Base-by-base conservation (phyloP, 2,888 invertebrate genomes). In the Cryptus armator region DNA sequence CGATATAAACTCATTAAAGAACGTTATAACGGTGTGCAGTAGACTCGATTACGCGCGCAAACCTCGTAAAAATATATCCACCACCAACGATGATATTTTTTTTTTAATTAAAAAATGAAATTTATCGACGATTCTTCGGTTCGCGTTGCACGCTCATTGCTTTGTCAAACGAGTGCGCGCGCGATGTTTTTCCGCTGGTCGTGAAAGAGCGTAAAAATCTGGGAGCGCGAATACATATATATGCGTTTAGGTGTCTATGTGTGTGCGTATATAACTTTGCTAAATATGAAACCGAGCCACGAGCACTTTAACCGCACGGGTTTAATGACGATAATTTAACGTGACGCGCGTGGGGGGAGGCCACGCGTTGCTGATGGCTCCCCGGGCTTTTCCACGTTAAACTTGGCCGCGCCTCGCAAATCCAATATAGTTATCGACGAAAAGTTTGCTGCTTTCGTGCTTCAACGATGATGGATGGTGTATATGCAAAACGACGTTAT, bases 271-370 rank as follows among this genome's bases (percentile, higher is more conserved):
- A 74, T 43, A 68, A 44, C 53, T 24, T 46, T 10, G 16, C 59
- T 56, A 64, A 74, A 68, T 37, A 62, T 74, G 59, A 78, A 74
- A 83, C n/a, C 71, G 67, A 56, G 32, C 37, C 70, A 53, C 53
- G 70, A 68, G 70, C 53, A 56, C 53, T 56, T 19, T 71, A 66
- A 71, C 32, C 46, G 43, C 46, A 67, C 59, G 24, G 19, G 56
- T 78, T 79, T 59, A 68, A 78, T 68, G 68, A 74, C 44, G 83
- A 74, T 79, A 78, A 83, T 78, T 78, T 44, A 68, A 74, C 62
- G 43, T 12, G 44, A 67, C 44, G 10, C n/a, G n/a, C 29, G 44
- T 5, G 16, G 32, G 37, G 19, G 29, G 51, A 1, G n/a, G 29
- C 12, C 29, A 19, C 29, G 16, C 32, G 29, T 2, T 10, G 32